Percentiles rank a stretch among this genome's conserved stretches.
Conservation (phyloP, 2,113 vertebrate species). For the Oreocharis arfaki region DNA sequence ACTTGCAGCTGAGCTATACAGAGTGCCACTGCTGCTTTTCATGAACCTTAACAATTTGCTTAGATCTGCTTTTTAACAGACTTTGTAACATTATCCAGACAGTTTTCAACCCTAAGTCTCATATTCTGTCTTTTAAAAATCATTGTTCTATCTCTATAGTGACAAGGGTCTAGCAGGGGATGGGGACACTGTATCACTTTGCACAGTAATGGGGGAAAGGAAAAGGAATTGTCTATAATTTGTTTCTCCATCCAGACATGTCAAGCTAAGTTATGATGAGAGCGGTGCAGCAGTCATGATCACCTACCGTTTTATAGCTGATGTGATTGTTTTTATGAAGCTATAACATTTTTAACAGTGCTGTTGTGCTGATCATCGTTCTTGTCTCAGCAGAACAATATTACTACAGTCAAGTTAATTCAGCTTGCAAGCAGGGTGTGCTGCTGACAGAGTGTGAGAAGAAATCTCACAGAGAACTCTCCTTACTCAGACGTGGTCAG, state of each 20-base stretch:
- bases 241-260: conserved; percentile 70
- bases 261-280: conserved; percentile 70
- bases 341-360: conserved; percentile 63
- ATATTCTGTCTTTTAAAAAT: conserved; percentile 56
- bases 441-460: conserved; percentile 3
- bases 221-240: conserved; percentile 65
- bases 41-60: neutral
- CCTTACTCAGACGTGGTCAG: neutral
- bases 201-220: conserved; percentile 28
- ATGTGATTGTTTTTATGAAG: conserved; percentile 75
- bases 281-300: conserved; percentile 59
- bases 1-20: neutral
- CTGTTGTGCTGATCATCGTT: conserved; percentile 57
- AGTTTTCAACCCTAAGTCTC: conserved; percentile 37
- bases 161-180: conserved; percentile 39
- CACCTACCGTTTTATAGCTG: conserved; percentile 72
- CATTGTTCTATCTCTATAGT: conserved; percentile 55
- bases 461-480: neutral
- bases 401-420: conserved; percentile 60
- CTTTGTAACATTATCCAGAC: neutral
- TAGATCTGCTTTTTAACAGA: conserved; percentile 13
- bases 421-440: neutral
- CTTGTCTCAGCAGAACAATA: conserved; percentile 68
- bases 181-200: conserved; percentile 39
- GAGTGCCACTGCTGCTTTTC: neutral